Base-by-base conservation (phyloP, 2,888 invertebrate genomes). In the Pterostichus niger region DNA sequence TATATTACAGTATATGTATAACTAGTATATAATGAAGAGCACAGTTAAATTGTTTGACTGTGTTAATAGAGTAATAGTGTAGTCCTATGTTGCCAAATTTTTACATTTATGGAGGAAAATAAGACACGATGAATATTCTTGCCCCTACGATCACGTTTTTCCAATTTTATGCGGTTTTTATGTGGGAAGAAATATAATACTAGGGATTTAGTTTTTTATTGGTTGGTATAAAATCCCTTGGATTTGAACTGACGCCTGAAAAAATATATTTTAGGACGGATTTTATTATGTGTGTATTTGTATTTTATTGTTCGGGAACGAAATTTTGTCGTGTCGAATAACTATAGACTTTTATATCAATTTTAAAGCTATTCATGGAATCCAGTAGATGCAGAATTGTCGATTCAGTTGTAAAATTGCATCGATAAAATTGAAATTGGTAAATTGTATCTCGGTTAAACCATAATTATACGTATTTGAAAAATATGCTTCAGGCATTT, bases 211-310 rank as follows among this genome's bases (percentile, higher is more conserved):
- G 33, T 35, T 80, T 61, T 80, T 80, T 68, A 80, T 79, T 80
- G 80, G 80, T 68, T 52, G 49, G 35, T 71, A 52, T 52, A 80
- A 80, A 80, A 80, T 40, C 33, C 61, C 10, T 4, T 11, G 15
- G 64, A 80, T 80, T 52, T 52, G 80, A 49, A 54, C 31, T 15
- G 68, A 52, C 15, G 68, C 54, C 33, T 17, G 52, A 68, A 79
- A 79, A 78, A 78, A 61, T 78, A 46, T 80, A 68, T 68, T 52
- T 71, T 71, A 52, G 35, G 52, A 35, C 11, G n/a, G 15, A 52
- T 80, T 80, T 68, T 71, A 80, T 80, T 80, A 64, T 44, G 59
- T 61, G 78, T 61, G 46, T 78, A 78, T 78, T 40, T 59, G 59
- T 61, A n/a, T 78, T 78, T 78, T 78, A 78, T 78, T 78, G 59